A percentile compares a stretch with the other conserved stretches of the same genome.
Conservation (phyloP, 2,113 vertebrate genomes). For the Macrotis lagotis region DNA sequence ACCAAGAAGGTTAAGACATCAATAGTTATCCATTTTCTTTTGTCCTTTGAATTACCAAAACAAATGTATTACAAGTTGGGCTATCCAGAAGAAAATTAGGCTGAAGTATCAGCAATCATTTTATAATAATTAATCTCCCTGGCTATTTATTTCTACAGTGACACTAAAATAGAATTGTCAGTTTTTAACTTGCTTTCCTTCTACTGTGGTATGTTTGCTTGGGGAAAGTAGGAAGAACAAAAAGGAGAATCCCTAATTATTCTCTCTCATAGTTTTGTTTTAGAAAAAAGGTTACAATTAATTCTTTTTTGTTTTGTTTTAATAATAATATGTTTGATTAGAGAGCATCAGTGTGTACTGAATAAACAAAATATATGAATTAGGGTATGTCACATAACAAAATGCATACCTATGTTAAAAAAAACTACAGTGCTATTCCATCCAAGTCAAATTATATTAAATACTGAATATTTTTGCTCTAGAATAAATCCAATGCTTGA, state of each 20-base stretch:
- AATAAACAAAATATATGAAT: not conserved
- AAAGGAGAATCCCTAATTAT: constrained; percentile 13
- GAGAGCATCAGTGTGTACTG: not conserved
- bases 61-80: constrained; percentile 45
- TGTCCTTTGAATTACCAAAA: constrained; percentile 39
- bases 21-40: constrained; percentile 18
- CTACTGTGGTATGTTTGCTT: not conserved
- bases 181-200: not conserved
- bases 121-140: not conserved
- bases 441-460: not conserved
- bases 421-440: not conserved
- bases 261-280: constrained; percentile 31
- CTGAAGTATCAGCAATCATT: not conserved
- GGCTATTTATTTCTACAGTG: not conserved
- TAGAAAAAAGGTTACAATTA: not conserved
- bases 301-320: not conserved
- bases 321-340: not conserved
- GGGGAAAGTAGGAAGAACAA: not conserved
- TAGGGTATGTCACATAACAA: not conserved
- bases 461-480: not conserved
- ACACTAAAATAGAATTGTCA: not conserved
- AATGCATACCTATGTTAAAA: not conserved
- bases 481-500: not conserved
- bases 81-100: constrained; percentile 25
- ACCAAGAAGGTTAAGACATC: constrained; percentile 48